A percentile compares a stretch with the other conserved stretches of the same genome.
These are phyloP conservation scores for Lateolabrax maculatus DNA, from an alignment of 2,797 vertebrate species.

Conservation along the genomic window DNA sequence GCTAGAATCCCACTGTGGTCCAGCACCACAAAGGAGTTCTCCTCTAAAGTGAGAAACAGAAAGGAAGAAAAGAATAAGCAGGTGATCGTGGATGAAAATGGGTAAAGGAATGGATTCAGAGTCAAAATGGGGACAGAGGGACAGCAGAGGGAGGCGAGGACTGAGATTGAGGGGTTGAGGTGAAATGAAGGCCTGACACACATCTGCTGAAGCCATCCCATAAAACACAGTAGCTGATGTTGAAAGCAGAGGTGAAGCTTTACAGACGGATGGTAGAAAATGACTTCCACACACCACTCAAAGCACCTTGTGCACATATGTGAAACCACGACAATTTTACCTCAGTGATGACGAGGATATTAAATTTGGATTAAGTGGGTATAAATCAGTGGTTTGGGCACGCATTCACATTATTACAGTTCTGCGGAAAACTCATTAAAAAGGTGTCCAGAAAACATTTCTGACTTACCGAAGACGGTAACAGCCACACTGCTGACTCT, in stretches of 20 bases:
- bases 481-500: constrained; percentile 87
- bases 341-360: constrained; percentile 41
- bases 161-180: constrained; percentile 14
- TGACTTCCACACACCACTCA: constrained; percentile 53
- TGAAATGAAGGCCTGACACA: constrained; percentile 62
- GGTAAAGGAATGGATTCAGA: background rate
- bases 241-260: constrained; percentile 79
- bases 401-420: background rate
- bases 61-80: background rate
- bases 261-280: constrained; percentile 55
- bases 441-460: constrained; percentile 9
- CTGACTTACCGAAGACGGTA: constrained; percentile 89
- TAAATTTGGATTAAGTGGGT: constrained; percentile 34
- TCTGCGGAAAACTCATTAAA: constrained; percentile 1
- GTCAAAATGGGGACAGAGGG: background rate
- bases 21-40: constrained; percentile 90
- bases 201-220: constrained; percentile 81
- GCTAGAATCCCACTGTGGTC: constrained; percentile 88
- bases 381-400: background rate
- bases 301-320: constrained; percentile 35
- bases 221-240: constrained; percentile 78
- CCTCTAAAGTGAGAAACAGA: constrained; percentile 73
- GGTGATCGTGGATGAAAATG: background rate
- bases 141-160: background rate
- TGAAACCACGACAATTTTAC: constrained; percentile 36